phyloP scores from a whole-genome alignment of 2,113 vertebrate species.

The Microcebus tavaratra region DNA sequence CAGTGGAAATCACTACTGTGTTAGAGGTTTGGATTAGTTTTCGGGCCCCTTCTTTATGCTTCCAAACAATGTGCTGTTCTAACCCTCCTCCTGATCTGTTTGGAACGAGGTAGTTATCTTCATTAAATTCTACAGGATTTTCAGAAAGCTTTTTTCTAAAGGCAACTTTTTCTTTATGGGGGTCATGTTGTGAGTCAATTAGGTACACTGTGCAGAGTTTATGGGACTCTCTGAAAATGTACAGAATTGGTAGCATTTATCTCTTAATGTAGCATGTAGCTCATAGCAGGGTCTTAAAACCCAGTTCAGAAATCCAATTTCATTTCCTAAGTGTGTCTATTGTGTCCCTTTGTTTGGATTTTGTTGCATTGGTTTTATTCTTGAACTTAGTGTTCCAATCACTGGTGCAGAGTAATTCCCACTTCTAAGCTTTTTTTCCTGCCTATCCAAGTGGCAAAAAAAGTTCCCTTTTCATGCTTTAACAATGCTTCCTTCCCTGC shows the following conservation, averaged over 20 bases:
- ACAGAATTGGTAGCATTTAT: slow-evolving; percentile 27
- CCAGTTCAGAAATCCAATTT: slow-evolving; percentile 53
- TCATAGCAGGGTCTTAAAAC: slow-evolving; percentile 38
- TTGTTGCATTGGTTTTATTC: background rate
- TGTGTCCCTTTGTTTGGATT: slow-evolving; percentile 46
- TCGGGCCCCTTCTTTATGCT: background rate
- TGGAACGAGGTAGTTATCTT: slow-evolving; percentile 43
- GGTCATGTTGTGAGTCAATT: slow-evolving; percentile 54
- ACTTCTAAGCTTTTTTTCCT: background rate
- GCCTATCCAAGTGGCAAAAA: slow-evolving; percentile 50
- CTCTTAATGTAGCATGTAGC: slow-evolving; percentile 8
- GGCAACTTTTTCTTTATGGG: background rate
- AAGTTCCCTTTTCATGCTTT: background rate
- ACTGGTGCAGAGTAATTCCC: slow-evolving; percentile 16
- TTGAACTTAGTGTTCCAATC: slow-evolving; percentile 35
- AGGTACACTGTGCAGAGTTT: slow-evolving; percentile 17
- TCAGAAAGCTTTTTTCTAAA: slow-evolving; percentile 42
- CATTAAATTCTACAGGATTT: slow-evolving; percentile 36
- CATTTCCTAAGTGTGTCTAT: background rate
- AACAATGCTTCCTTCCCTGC: slow-evolving; percentile 1
- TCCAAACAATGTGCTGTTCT: background rate
- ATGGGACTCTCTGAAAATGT: background rate
- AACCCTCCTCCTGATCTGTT: background rate
- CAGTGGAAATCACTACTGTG: background rate
- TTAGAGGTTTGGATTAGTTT: background rate